A percentile compares a stretch with the other conserved stretches of the same genome.
Conservation (phyloP, 2,797 vertebrate species). For the Phataginus tricuspis region DNA sequence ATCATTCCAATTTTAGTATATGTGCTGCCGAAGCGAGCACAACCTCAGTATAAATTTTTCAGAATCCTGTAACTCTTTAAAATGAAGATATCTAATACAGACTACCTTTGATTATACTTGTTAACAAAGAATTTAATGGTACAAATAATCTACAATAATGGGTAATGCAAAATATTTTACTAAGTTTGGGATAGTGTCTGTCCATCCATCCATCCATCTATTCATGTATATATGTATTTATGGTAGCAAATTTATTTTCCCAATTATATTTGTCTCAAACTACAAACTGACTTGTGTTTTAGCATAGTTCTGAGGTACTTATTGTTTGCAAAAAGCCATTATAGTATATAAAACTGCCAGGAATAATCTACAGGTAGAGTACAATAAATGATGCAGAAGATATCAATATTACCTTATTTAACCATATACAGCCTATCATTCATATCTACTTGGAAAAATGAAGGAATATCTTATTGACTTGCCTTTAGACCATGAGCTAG, state of each 20-base stretch:
- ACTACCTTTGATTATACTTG: not conserved
- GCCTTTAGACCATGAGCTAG: not conserved
- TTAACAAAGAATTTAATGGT: not conserved
- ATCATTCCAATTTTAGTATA: no score
- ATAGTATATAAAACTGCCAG: not conserved
- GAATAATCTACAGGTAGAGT: not conserved
- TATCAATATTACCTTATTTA: not conserved
- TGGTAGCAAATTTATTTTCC: not conserved
- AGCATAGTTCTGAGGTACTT: not conserved
- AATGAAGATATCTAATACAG: not conserved
- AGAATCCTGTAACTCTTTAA: not conserved
- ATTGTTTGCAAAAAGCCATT: not conserved
- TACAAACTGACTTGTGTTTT: constrained; percentile 7
- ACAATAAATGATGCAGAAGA: not conserved
- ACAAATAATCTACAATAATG: not conserved
- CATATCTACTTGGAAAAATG: constrained; percentile 41
- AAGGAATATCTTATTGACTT: not conserved
- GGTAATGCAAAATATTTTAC: not conserved
- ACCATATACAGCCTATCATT: not conserved
- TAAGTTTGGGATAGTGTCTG: not conserved
- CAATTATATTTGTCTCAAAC: constrained; percentile 16
- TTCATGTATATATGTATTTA: not conserved
- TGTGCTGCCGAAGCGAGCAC: no score
- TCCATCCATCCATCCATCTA: not conserved
- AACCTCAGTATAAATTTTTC: not conserved